Base-by-base conservation (phyloP, 2,113 vertebrate genomes). In the Mionectes macconnelli region DNA sequence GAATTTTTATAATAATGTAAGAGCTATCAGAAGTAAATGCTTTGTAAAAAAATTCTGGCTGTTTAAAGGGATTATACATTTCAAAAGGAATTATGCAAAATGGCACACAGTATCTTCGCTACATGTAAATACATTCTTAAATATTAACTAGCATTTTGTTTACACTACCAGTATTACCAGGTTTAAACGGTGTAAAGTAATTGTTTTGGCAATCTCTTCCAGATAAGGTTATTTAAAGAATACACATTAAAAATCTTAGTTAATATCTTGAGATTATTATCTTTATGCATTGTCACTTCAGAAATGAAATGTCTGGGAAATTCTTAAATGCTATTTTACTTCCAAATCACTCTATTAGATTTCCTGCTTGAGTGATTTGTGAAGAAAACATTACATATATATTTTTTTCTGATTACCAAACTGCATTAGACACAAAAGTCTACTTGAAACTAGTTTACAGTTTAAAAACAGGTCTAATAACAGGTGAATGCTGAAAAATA, bases 391-490 rank as follows among this genome's bases (percentile, higher is more conserved):
- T 97, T 98, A 97, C 97, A 96, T 97, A 97, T 98, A 93, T 98
- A 88, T 98, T 98, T 98, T 97, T 96, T 97, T 98, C 97, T 98
- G 97, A 98, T 98, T 98, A 98, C 94, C 70, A 97, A 98, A 97
- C 96, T 42, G 5, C 94, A 95, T 97, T 97, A 97, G 95, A 97
- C 97, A 98, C 97, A 98, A 98, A 98, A 98, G 98, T 98, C 97
- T 97, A 94, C 97, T 98, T 98, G 97, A 98, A 98, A 98, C 97
- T 97, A 96, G 96, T 98, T 98, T 98, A 97, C 97, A 97, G 97
- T 98, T 98, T 98, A 98, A 98, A 98, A 98, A 97, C 97, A 98
- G 98, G 97, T 98, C 98, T 98, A 98, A 98, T 98, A 98, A 98
- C 98, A 98, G 98, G 98, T 98, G 98, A 98, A 98, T 93, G 95